Conservation (phyloP, 2,113 vertebrate genomes). For the Nannospalax galili region DNA sequence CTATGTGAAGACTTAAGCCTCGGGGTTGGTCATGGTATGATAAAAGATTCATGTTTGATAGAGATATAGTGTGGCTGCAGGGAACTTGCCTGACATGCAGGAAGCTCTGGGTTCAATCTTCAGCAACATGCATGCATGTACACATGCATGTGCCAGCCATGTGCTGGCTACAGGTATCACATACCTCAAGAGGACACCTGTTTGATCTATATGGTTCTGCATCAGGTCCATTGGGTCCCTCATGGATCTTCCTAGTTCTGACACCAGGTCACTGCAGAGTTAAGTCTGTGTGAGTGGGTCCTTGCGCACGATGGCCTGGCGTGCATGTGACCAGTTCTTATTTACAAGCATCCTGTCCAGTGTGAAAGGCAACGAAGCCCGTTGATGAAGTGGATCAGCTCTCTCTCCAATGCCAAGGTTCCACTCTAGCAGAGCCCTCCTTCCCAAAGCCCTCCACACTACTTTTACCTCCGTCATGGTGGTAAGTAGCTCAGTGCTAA, state of each 20-base stretch:
- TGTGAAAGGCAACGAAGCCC: not conserved
- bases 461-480: not conserved
- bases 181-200: not conserved
- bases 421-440: not conserved
- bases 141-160: no score
- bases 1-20: not conserved
- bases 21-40: not conserved
- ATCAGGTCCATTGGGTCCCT: not conserved
- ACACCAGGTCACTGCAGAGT: no score
- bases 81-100: not conserved
- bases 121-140: not conserved
- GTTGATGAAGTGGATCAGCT: not conserved
- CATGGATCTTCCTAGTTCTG: not conserved
- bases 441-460: not conserved
- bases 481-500: not conserved
- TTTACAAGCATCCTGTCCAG: not conserved
- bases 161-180: not conserved
- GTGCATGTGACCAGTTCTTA: fast-evolving
- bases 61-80: not conserved
- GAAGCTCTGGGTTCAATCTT: not conserved
- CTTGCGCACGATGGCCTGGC: fast-evolving
- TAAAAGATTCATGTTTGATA: not conserved
- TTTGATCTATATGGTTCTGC: not conserved
- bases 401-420: not conserved
- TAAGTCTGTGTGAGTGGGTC: not conserved